Conservation (phyloP, 2,888 invertebrate species). For the Prostheceraeus crozeri region DNA sequence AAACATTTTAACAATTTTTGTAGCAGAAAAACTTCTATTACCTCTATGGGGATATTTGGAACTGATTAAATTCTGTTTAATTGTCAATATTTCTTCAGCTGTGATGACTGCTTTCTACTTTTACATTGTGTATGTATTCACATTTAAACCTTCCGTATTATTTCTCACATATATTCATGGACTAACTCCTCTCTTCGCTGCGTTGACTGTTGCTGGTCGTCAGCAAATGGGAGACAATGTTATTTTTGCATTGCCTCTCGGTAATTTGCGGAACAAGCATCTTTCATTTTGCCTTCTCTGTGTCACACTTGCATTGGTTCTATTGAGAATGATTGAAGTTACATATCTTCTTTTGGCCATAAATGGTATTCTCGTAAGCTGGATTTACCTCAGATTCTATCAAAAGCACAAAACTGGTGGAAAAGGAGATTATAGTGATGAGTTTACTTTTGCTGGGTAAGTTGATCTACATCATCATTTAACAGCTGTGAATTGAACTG, state of each 20-base stretch:
- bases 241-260: slow-evolving; percentile 22
- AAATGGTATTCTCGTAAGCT: slow-evolving; percentile 30
- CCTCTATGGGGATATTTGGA: slow-evolving; percentile 34
- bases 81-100: slow-evolving; percentile 27
- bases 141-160: slow-evolving; percentile 17
- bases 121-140: slow-evolving; percentile 11
- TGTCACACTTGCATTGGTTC: background rate
- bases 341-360: slow-evolving; percentile 15
- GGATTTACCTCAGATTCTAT: slow-evolving; percentile 32
- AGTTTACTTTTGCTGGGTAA: slow-evolving; percentile 34
- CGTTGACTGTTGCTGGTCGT: slow-evolving; percentile 28
- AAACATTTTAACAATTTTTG: slow-evolving; percentile 31
- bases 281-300: slow-evolving; percentile 9
- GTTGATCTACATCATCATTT: no score
- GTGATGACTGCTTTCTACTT: slow-evolving; percentile 12
- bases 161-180: slow-evolving; percentile 32
- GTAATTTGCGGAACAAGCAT: slow-evolving; percentile 33
- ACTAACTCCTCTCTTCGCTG: slow-evolving; percentile 26
- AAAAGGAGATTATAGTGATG: slow-evolving; percentile 29
- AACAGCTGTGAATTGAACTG: no score
- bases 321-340: slow-evolving; percentile 4
- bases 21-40: slow-evolving; percentile 26
- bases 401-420: slow-evolving; percentile 29
- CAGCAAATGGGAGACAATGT: slow-evolving; percentile 34
- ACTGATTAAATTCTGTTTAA: slow-evolving; percentile 27